Evolutionary conservation across 2,113 vertebrate genomes (phyloP), one percentile per base, ranked within the genome.

Genomic region (Coptodon rendalli): DNA sequence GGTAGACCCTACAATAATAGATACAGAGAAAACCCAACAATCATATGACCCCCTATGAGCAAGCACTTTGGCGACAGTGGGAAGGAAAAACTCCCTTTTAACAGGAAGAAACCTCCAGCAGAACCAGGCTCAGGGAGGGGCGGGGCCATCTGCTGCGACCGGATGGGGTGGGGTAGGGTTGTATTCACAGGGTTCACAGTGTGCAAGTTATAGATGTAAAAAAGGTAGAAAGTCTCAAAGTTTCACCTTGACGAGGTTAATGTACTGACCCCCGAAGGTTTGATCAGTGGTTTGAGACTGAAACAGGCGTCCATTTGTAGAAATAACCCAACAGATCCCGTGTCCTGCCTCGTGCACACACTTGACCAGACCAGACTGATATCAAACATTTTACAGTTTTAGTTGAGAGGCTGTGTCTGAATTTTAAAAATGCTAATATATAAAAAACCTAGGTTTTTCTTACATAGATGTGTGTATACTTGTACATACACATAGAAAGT

Each of bases 31-130:
- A 31, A 3, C 13, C 27, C 16, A 34, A 34, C 16, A 16, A 29
- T 16, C 24, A 5, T 3, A 2, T 59, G 1, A 9, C 0, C 7
- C 4, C 27, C 56, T 59, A 2, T 59, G 24, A 57, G 2, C 13
- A 57, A 36, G 54, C 24, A 57, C 12, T 27, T 8, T 57, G 54
- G 54, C 0, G 0, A 57, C 54, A 57, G 54, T 0, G 24, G 7
- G 24, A 1, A 29, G 12, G 24, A 57, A 57, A 57, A 57, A 57
- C 54, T 57, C 24, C 54, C 24, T 57, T 57, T 57, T 5, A 57
- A 57, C 24, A 57, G 54, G 12, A 27, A 57, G 54, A 57, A 29
- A 29, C 12, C 54, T 57, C 12, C 24, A 0, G 7, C 54, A 57
- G 13, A 16, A 29, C 56, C 54, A 57, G 54, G 54, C 24, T 57